Base-by-base conservation (phyloP, 2,888 invertebrate genomes). In the Dendrolimus pini region DNA sequence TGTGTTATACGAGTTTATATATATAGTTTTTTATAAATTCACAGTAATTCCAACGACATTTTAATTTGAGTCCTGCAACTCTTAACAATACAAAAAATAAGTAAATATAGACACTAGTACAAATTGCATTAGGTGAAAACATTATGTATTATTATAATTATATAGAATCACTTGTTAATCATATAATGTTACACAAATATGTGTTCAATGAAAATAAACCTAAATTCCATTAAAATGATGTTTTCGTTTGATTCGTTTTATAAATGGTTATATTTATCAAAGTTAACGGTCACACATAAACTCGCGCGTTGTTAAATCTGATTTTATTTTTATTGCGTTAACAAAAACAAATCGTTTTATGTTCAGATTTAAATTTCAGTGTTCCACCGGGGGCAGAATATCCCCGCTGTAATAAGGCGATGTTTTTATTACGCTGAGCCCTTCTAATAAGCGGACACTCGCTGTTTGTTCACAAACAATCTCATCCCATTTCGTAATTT, bases 361-460 rank as follows among this genome's bases (percentile, higher is more conserved):
- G 80, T 78, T 65, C 75, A 74, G 82, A 85, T 85, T 89, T 82
- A 82, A 85, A 86, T 85, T 86, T 80, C 74, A 73, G 74, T 75
- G 71, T 76, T 73, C 73, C 74, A 62, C 68, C 70, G 67, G 73
- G 74, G 76, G 70, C 70, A 70, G 68, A 72, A 71, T 67, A 69
- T 71, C 72, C 74, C 67, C 63, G 68, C 67, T 76, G 81, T 82
- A 85, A 85, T 83, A 83, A 83, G 86, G 83, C 79, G 73, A 82
- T 85, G 86, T 84, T 87, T 87, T 88, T 88, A 87, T 88, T 87
- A 87, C 83, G 75, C 69, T 71, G 71, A 75, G 74, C 79, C 82
- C 79, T 78, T 81, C 80, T 87, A 88, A 86, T 87, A 88, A 83
- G 80, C 84, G 85, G 85, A 81, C 83, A 83, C 77, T 81, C 74